Percentiles rank a stretch among this genome's conserved stretches.
phyloP scores from a whole-genome alignment of 2,113 vertebrate species.

The Tricholaema leucomelas region DNA sequence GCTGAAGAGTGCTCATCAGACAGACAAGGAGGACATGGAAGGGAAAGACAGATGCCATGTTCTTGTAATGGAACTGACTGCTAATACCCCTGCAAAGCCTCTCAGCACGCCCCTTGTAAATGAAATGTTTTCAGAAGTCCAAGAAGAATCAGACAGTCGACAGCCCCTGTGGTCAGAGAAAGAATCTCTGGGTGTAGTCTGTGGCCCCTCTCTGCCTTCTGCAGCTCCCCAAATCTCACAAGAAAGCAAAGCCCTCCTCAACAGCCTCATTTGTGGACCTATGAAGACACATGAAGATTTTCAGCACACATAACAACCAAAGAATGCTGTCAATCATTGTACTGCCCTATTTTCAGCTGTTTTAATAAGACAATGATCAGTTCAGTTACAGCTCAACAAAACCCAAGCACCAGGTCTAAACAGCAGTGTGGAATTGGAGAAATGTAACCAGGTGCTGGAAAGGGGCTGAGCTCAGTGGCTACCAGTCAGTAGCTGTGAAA shows the following conservation, averaged over 20 bases:
- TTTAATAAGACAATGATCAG: not conserved
- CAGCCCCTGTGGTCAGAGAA: not conserved
- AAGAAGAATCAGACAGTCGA: not conserved
- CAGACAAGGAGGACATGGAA: conserved; percentile 32
- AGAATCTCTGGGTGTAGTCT: not conserved
- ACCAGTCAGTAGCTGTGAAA: not conserved
- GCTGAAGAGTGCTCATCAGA: conserved; percentile 17
- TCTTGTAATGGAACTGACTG: conserved; percentile 29
- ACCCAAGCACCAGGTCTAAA: not conserved
- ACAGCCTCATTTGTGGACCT: not conserved
- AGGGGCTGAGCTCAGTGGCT: not conserved
- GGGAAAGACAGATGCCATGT: conserved; percentile 39
- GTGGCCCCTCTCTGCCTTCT: not conserved
- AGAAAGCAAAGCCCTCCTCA: not conserved
- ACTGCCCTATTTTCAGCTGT: not conserved
- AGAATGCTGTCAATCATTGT: not conserved
- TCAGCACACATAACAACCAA: not conserved
- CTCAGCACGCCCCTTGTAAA: conserved; percentile 4
- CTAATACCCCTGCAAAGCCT: not conserved
- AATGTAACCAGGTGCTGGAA: not conserved
- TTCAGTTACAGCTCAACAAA: not conserved
- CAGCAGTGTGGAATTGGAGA: not conserved
- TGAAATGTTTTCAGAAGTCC: conserved; percentile 35
- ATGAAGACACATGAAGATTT: not conserved
- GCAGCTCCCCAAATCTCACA: not conserved